phyloP scores from a whole-genome alignment of 2,113 vertebrate species.

The Corydoras maculifer region DNA sequence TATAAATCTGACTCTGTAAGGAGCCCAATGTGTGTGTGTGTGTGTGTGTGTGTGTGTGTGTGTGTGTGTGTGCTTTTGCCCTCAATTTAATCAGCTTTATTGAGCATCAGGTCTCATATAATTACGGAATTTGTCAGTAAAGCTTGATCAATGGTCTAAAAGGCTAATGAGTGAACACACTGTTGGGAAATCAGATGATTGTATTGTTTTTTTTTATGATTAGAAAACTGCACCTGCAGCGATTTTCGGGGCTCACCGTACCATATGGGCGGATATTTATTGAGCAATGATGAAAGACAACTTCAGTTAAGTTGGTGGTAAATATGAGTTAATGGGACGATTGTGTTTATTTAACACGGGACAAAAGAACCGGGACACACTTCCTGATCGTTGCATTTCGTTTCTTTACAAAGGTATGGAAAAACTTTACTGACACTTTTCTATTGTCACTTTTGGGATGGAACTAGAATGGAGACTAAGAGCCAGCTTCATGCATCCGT shows the following conservation, averaged over 20 bases:
- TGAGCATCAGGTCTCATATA: slow-evolving; percentile 48
- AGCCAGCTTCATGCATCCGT: too few species aligned
- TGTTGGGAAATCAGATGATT: slow-evolving; percentile 38
- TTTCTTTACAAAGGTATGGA: too few species aligned
- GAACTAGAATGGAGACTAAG: too few species aligned
- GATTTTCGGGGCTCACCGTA: not conserved
- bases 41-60: slow-evolving; percentile 6
- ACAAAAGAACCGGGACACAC: too few species aligned
- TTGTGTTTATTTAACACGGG: too few species aligned
- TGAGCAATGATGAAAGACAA: not conserved
- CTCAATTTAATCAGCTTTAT: slow-evolving; percentile 45
- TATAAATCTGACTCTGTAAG: slow-evolving; percentile 74
- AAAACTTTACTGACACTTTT: too few species aligned
- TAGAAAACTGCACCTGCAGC: slow-evolving; percentile 8
- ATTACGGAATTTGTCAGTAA: slow-evolving; percentile 46
- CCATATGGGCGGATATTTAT: not conserved
- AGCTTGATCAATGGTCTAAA: slow-evolving; percentile 42
- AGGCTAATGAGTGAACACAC: slow-evolving; percentile 38
- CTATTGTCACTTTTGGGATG: too few species aligned
- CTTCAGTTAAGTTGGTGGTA: not conserved
- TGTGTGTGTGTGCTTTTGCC: slow-evolving; percentile 12
- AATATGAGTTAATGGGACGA: too few species aligned
- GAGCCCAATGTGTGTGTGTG: slow-evolving; percentile 30
- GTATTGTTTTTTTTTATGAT: slow-evolving; percentile 33
- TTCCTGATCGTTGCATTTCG: too few species aligned